These are phyloP conservation scores for Sesamia nonagrioides DNA, from an alignment of 1,140 invertebrate genomes.

Conservation along the genomic window DNA sequence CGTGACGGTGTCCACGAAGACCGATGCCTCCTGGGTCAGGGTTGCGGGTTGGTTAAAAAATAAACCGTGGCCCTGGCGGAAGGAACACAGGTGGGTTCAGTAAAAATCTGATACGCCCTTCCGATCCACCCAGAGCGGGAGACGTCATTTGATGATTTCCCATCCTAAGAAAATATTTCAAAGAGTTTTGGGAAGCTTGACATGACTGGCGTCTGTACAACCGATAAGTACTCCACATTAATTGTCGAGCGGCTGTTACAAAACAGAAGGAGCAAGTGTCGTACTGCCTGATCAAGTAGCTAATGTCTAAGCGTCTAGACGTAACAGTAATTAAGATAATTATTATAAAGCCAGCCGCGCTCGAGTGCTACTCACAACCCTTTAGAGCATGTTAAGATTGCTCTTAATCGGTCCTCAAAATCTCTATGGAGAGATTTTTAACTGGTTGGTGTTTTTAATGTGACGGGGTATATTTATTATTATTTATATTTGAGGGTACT, in stretches of 20 bases:
- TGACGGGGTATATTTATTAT: background rate
- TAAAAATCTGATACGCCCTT: no score
- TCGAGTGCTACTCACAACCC: slow-evolving; percentile 76
- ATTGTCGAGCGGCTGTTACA: background rate
- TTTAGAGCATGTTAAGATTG: slow-evolving; percentile 68
- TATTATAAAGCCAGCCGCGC: slow-evolving; percentile 53
- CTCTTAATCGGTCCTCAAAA: slow-evolving; percentile 63
- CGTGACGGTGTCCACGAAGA: no score
- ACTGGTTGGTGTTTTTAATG: slow-evolving; percentile 17
- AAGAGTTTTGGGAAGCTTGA: no score
- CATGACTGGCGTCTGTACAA: background rate
- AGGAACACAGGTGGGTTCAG: no score
- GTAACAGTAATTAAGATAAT: slow-evolving; percentile 75
- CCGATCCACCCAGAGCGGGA: no score
- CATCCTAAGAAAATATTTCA: no score
- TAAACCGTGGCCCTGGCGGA: no score
- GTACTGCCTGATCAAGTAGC: slow-evolving; percentile 58
- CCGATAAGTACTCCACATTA: background rate
- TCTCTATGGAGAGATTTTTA: slow-evolving; percentile 36
- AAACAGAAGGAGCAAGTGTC: slow-evolving; percentile 24
- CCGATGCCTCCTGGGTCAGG: no score
- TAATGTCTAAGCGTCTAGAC: slow-evolving; percentile 69
- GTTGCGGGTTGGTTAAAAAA: no score
- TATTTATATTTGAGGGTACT: background rate
- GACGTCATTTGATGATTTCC: no score